Evolutionary conservation across 2,888 invertebrate genomes (phyloP), one percentile per base, ranked within the genome.

Genomic region (Leptothorax acervorum): DNA sequence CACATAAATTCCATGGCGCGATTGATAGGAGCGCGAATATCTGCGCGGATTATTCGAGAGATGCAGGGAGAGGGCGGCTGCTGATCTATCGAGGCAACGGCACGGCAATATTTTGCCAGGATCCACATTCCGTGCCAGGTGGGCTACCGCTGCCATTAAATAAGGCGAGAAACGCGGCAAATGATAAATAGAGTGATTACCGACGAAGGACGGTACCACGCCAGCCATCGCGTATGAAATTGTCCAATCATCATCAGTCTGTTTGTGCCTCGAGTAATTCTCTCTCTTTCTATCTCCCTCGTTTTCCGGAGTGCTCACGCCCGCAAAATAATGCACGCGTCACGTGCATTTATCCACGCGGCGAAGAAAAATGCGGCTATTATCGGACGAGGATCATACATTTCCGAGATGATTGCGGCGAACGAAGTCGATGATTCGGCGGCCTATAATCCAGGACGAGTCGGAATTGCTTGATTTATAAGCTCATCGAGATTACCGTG

Each of bases 131-230:
- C 88, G 82, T 87, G 85, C 90, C 90, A 90, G 93, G 90, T 93
- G 92, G 93, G 89, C 93, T 88, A 90, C 90, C 84, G 88, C 85
- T 65, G 86, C 86, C 88, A 90, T 92, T 89, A 88, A 87, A 87
- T 86, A 85, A 91, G 90, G 90, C 91, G 92, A 92, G 93, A 93
- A 92, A 88, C 85, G 88, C 85, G 86, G 85, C 89, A 90, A 91
- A 92, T 94, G 94, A 94, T 94, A 93, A 94, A 94, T 94, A 93
- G 93, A 92, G 92, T 92, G 94, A 94, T 94, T 94, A 94, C 90
- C 74, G 89, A 83, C 84, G 90, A 88, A 87, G 82, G 88, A 88
- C 83, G 85, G 79, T 85, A 63, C 83, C 75, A 57, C 79, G 78
- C 71, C 86, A 86, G 88, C 86, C 88, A 88, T 87, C 84, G 90